These are phyloP conservation scores for Apis dorsata DNA, from an alignment of 1,140 invertebrate genomes.

Conservation along the genomic window DNA sequence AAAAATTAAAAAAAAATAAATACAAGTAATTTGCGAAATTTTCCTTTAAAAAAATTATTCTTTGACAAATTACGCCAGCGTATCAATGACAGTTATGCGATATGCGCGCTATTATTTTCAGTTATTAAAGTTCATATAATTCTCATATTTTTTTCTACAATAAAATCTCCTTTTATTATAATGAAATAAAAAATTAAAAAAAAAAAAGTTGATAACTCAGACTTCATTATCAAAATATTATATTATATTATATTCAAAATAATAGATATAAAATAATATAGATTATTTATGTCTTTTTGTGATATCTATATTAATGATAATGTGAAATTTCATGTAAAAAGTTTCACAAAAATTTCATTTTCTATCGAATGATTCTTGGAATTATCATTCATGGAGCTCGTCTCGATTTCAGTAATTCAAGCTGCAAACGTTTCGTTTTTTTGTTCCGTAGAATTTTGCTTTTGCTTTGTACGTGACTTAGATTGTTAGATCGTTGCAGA, in stretches of 20 bases:
- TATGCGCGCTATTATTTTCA: neutral
- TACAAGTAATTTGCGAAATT: neutral
- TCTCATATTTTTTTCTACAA: neutral
- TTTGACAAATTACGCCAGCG: too few species aligned
- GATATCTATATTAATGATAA: neutral
- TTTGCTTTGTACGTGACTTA: neutral
- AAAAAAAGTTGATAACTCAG: too few species aligned
- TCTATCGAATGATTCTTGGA: neutral
- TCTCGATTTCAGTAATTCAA: slow-evolving; percentile 27
- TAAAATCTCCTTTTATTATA: neutral
- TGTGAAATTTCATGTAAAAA: neutral
- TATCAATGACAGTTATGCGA: neutral
- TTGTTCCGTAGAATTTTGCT: neutral
- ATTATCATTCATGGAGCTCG: neutral
- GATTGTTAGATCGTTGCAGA: too few species aligned
- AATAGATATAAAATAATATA: neutral
- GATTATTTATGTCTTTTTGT: neutral
- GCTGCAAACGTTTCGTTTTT: slow-evolving; percentile 6
- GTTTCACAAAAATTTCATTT: neutral
- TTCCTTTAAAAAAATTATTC: neutral
- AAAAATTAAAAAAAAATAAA: too few species aligned
- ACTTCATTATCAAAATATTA: too few species aligned
- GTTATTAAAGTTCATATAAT: neutral
- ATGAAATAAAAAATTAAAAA: neutral
- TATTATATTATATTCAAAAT: too few species aligned